phyloP scores from a whole-genome alignment of 2,113 vertebrate species.

The Bufo gargarizans region DNA sequence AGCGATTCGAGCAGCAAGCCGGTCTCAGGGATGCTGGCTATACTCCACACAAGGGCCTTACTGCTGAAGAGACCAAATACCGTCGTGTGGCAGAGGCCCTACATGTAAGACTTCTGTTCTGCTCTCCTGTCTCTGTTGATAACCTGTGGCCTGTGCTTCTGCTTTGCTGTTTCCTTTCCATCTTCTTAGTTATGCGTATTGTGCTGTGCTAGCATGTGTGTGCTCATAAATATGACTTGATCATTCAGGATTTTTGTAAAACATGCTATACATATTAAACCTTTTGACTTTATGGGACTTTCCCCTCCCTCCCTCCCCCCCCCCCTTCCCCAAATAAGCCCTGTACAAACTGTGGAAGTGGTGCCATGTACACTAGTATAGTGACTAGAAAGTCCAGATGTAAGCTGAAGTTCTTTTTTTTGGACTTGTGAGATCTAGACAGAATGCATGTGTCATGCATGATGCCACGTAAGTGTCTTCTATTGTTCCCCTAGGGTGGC shows the following conservation, averaged over 20 bases:
- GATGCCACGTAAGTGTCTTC: no score
- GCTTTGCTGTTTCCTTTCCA: background rate
- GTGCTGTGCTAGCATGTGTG: constrained; percentile 10
- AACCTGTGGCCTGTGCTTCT: background rate
- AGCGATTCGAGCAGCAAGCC: constrained; percentile 90
- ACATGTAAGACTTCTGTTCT: constrained; percentile 77
- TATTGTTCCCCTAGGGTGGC: no score
- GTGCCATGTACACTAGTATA: no score
- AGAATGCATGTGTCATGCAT: no score
- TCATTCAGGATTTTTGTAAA: background rate
- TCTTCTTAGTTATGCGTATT: background rate
- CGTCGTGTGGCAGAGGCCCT: constrained; percentile 83
- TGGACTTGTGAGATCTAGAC: no score
- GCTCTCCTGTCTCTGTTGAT: background rate
- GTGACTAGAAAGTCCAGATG: no score
- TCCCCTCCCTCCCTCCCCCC: no score
- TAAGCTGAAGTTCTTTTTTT: no score
- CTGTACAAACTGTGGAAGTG: no score
- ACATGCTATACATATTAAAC: background rate
- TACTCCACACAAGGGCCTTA: constrained; percentile 90
- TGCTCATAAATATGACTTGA: background rate
- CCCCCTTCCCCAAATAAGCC: no score
- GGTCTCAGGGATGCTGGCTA: constrained; percentile 90
- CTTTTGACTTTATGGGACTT: no score
- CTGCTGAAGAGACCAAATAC: constrained; percentile 88